phyloP scores from a whole-genome alignment of 2,113 vertebrate species.

The Aptenodytes patagonicus region DNA sequence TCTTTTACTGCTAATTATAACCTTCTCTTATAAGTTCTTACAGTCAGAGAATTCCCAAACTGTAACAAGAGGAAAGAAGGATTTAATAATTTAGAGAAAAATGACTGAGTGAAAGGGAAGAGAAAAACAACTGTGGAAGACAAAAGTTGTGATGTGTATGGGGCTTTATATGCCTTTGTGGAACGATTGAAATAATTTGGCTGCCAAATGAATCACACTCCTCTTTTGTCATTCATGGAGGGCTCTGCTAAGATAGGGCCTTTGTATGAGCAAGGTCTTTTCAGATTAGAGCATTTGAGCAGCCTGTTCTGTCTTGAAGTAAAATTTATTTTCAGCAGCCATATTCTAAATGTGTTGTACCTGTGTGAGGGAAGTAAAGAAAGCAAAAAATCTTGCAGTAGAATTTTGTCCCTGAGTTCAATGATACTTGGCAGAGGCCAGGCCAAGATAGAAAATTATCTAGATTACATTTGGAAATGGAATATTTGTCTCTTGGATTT shows the following conservation, averaged over 20 bases:
- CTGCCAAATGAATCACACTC: conserved; percentile 66
- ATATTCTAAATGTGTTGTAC: not conserved
- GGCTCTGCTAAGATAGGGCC: not conserved
- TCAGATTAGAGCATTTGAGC: not conserved
- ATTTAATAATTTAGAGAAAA: conserved; percentile 54
- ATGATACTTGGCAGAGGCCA: not conserved
- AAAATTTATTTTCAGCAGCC: conserved; percentile 41
- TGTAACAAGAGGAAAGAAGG: conserved; percentile 16
- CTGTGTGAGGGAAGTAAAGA: conserved; percentile 18
- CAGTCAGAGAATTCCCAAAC: conserved; percentile 38
- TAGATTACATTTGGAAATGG: not conserved
- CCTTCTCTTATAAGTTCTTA: conserved; percentile 32
- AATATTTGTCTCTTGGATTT: not conserved
- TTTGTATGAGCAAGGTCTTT: not conserved
- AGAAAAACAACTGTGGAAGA: not conserved
- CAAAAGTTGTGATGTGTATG: conserved; percentile 48
- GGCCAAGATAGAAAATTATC: not conserved
- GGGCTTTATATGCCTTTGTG: conserved; percentile 51
- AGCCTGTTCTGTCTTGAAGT: conserved; percentile 16
- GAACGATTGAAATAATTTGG: conserved; percentile 68
- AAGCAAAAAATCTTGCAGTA: not conserved
- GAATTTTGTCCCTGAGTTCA: not conserved
- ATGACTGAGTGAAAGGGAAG: conserved; percentile 38
- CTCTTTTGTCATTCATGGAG: conserved; percentile 12
- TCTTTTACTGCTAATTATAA: conserved; percentile 54